Conservation (phyloP, 1,140 invertebrate species). For the Halesus radiatus region DNA sequence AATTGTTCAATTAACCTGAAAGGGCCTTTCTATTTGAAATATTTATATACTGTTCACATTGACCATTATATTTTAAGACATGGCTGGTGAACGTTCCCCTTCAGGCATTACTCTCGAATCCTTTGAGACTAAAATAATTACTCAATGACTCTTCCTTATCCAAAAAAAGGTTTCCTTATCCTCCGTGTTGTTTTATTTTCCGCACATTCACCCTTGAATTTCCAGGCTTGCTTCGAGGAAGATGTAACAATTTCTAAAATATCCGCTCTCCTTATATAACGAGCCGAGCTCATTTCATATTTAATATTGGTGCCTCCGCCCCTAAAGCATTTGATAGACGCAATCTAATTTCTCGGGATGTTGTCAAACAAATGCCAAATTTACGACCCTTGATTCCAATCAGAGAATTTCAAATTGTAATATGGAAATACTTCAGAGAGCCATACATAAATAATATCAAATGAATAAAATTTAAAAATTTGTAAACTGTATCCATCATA, state of each 20-base stretch:
- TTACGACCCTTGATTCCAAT: conserved; percentile 6
- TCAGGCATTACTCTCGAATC: too few species aligned
- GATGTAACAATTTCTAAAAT: background rate
- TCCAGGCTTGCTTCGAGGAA: too few species aligned
- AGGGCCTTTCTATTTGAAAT: background rate
- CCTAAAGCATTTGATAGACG: background rate
- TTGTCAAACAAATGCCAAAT: background rate
- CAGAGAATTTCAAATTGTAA: conserved; percentile 12
- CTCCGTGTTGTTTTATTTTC: too few species aligned
- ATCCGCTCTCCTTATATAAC: background rate
- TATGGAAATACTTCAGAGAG: too few species aligned
- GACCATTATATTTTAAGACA: background rate
- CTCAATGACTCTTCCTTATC: background rate
- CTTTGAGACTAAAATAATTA: too few species aligned
- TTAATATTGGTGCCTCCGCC: background rate
- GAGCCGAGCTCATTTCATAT: background rate
- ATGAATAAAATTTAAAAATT: too few species aligned
- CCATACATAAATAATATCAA: too few species aligned
- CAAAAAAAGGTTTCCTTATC: background rate
- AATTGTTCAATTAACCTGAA: background rate
- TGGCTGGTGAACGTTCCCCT: too few species aligned
- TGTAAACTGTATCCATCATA: too few species aligned
- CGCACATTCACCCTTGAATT: too few species aligned
- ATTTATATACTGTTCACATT: background rate
- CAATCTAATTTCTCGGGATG: conserved; percentile 1